A percentile compares a stretch with the other conserved stretches of the same genome.
These are phyloP conservation scores for Notospermus geniculatus DNA, from an alignment of 1,140 invertebrate species.

Conservation along the genomic window DNA sequence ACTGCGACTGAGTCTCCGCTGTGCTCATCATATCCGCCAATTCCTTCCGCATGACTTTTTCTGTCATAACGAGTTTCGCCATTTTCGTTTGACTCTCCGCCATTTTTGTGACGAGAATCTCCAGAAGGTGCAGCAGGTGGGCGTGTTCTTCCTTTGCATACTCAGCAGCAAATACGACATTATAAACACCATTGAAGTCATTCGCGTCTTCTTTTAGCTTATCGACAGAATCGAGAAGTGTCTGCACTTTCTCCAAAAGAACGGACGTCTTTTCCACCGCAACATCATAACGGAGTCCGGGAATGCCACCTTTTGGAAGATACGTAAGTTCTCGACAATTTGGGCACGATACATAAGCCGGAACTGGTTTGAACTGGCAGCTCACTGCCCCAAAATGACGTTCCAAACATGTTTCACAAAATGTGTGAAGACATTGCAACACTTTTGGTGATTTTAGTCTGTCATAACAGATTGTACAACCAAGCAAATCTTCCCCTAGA, in stretches of 20 bases:
- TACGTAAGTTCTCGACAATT: slow-evolving; percentile 5
- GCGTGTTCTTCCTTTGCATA: background rate
- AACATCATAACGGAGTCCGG: background rate
- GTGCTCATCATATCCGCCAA: background rate
- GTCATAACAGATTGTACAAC: slow-evolving; percentile 6
- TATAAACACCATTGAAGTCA: background rate
- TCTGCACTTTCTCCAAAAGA: slow-evolving; percentile 4
- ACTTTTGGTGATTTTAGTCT: background rate
- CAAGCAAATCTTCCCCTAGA: background rate
- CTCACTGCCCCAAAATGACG: background rate
- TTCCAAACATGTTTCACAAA: slow-evolving; percentile 9
- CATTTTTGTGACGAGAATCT: background rate
- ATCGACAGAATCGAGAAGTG: background rate
- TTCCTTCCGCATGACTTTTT: slow-evolving; percentile 6
- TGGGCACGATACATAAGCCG: background rate
- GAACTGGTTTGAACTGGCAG: slow-evolving; percentile 8
- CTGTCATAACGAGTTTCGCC: background rate
- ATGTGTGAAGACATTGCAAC: slow-evolving; percentile 3
- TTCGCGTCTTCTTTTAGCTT: background rate
- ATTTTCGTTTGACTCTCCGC: background rate
- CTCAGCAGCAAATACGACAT: background rate
- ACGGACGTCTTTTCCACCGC: background rate
- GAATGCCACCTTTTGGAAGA: background rate
- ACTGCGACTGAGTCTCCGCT: background rate
- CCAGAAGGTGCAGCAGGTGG: background rate